Evolutionary conservation across 2,888 invertebrate species (phyloP).

Genomic region (Serrognathus titanus): DNA sequence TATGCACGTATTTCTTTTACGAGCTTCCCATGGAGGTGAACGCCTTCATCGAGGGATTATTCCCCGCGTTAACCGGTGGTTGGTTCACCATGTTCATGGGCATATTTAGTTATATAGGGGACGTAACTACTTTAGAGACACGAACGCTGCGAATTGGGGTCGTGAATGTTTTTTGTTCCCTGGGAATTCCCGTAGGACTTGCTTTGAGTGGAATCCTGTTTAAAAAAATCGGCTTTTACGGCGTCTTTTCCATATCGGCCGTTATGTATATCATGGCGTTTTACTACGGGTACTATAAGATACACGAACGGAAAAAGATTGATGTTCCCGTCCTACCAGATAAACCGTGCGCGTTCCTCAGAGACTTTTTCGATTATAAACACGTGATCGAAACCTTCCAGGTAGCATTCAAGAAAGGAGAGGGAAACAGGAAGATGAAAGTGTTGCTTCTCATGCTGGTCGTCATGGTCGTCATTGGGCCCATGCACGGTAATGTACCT

Average conservation of each 20-base stretch:
- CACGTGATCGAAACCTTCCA: slow-evolving; percentile 75
- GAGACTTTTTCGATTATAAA: slow-evolving; percentile 72
- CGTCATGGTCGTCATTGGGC: slow-evolving; percentile 81
- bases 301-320: slow-evolving; percentile 65
- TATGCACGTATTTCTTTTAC: slow-evolving; percentile 77
- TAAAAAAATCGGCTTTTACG: slow-evolving; percentile 74
- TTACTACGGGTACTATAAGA: slow-evolving; percentile 67
- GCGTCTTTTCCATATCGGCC: slow-evolving; percentile 76
- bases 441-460: slow-evolving; percentile 77
- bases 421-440: slow-evolving; percentile 68
- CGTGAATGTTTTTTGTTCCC: slow-evolving; percentile 82
- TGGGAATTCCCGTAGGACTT: slow-evolving; percentile 87
- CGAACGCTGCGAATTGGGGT: slow-evolving; percentile 83
- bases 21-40: slow-evolving; percentile 77
- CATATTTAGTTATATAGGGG: slow-evolving; percentile 82
- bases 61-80: slow-evolving; percentile 78
- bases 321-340: slow-evolving; percentile 51
- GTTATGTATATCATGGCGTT: slow-evolving; percentile 71
- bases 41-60: slow-evolving; percentile 75
- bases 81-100: slow-evolving; percentile 92
- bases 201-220: slow-evolving; percentile 81
- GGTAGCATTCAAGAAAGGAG: slow-evolving; percentile 76
- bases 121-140: slow-evolving; percentile 78
- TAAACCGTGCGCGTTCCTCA: slow-evolving; percentile 54
- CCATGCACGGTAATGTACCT: slow-evolving; percentile 67